These are phyloP conservation scores for Pachypeltis micranthus DNA, from an alignment of 1,140 invertebrate species.

Conservation along the genomic window DNA sequence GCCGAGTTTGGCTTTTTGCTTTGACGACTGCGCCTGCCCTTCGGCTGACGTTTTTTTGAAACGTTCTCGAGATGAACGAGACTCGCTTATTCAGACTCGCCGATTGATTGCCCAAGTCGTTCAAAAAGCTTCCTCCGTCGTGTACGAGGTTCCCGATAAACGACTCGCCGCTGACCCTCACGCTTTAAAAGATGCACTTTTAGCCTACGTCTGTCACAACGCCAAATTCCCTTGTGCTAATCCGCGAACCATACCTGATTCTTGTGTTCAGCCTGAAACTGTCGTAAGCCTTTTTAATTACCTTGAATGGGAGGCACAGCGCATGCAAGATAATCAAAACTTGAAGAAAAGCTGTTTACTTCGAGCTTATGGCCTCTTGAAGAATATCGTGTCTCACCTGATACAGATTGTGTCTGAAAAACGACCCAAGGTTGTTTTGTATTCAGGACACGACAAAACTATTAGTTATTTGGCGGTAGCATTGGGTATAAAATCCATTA, in stretches of 20 bases:
- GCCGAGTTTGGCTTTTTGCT: conserved; percentile 74
- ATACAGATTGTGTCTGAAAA: conserved; percentile 61
- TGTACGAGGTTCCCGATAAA: conserved; percentile 49
- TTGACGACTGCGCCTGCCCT: conserved; percentile 65
- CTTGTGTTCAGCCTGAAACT: conserved; percentile 51
- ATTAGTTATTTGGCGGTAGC: conserved; percentile 68
- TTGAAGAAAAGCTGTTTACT: conserved; percentile 55
- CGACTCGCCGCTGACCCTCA: conserved; percentile 48
- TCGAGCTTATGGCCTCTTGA: conserved; percentile 60
- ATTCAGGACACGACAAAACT: conserved; percentile 85
- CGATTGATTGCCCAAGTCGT: conserved; percentile 54
- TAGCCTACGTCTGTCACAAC: conserved; percentile 73
- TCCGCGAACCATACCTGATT: conserved; percentile 19
- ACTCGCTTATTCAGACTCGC: conserved; percentile 46
- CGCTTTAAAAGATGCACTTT: conserved; percentile 62
- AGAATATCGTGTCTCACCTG: conserved; percentile 65
- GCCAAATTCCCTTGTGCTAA: conserved; percentile 55
- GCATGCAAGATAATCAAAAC: conserved; percentile 48
- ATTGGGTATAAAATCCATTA: conserved; percentile 51
- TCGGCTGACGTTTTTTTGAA: conserved; percentile 52
- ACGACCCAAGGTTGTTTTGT: conserved; percentile 68
- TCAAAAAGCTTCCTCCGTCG: conserved; percentile 42
- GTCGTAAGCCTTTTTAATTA: conserved; percentile 60
- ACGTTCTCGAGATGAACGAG: conserved; percentile 38
- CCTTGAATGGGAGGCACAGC: conserved; percentile 58